Percentiles rank a stretch among this genome's conserved stretches.
phyloP scores from a whole-genome alignment of 2,113 vertebrate genomes.

The Panthera uncia region DNA sequence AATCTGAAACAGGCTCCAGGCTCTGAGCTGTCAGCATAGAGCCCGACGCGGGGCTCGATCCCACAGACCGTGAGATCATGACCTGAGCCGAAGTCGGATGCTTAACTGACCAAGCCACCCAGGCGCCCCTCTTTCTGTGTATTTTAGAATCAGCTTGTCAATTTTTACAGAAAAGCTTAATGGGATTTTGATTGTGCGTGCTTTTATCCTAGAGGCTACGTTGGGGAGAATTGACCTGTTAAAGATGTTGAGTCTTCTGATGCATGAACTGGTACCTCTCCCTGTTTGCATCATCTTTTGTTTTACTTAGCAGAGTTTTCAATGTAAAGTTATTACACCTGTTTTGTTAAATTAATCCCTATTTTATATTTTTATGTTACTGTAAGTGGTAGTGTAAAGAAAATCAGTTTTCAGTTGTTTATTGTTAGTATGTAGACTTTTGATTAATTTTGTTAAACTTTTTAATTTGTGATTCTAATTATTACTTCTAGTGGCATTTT shows the following conservation, averaged over 20 bases:
- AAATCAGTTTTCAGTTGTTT: neutral
- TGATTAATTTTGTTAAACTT: conserved; percentile 8
- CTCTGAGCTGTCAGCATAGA: too few relatives aligned
- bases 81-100: too few relatives aligned
- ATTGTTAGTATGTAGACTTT: neutral
- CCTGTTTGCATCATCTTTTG: neutral
- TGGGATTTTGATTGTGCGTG: neutral
- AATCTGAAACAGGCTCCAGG: too few relatives aligned
- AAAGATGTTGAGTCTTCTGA: neutral
- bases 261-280: neutral
- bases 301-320: neutral
- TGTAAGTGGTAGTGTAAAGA: neutral
- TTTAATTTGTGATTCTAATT: conserved; percentile 6
- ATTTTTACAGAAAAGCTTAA: neutral
- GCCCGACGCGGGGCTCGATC: too few relatives aligned
- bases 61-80: too few relatives aligned
- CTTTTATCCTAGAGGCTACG: neutral
- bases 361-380: neutral
- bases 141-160: neutral
- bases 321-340: neutral
- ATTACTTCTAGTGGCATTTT: neutral
- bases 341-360: conserved; percentile 24
- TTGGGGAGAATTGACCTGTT: neutral
- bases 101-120: too few relatives aligned
- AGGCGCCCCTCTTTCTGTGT: neutral